Base-by-base conservation (phyloP, 2,113 vertebrate species). In the Platichthys flesus region DNA sequence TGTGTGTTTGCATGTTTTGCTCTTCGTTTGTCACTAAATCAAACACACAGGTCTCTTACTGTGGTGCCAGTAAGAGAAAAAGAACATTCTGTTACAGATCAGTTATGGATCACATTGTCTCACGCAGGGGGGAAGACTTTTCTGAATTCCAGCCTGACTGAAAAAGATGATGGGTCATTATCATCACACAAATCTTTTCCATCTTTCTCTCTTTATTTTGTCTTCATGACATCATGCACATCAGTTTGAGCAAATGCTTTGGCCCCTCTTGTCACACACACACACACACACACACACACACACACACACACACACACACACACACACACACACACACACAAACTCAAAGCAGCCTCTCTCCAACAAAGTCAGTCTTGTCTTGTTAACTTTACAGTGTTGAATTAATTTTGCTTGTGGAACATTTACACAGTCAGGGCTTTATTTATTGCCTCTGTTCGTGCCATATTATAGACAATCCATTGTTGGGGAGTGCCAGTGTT, bases 201-300 rank as follows among this genome's bases (percentile, higher is more conserved):
- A 86, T 79, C 28, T 73, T 75, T 73, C 45, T 81, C 51, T 71
- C 40, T 76, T 84, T 81, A 23, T 54, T 67, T 78, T 73, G 47
- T 5, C 37, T 20, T 82, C 71, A 78, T 87, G 76, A 85, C 76
- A 71, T 88, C 81, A 85, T 77, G 31, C 67, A 81, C 49, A 70
- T 85, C 70, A 88, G 52, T 60, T 55, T 71, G 56, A 71, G 47
- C 23, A 61, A 47, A 70, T 45, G 55, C 58, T 37, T 56, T 55
- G 26, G 14, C 49, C 65, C 60, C 40, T 21, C 3, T 7, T 57
- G 42, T 66, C 63, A 7, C 28, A 7, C 28, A 31, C 28, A 31
- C 28, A 45, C 52, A 35, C 55, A 59, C 60, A 21, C 63, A 74
- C 31, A 45, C 52, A 35, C 55, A 52, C 61, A 52, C 61, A 59